Evolutionary conservation across 1,140 invertebrate species (phyloP), one percentile per base, ranked within the genome.

Genomic region (Aphis gossypii): DNA sequence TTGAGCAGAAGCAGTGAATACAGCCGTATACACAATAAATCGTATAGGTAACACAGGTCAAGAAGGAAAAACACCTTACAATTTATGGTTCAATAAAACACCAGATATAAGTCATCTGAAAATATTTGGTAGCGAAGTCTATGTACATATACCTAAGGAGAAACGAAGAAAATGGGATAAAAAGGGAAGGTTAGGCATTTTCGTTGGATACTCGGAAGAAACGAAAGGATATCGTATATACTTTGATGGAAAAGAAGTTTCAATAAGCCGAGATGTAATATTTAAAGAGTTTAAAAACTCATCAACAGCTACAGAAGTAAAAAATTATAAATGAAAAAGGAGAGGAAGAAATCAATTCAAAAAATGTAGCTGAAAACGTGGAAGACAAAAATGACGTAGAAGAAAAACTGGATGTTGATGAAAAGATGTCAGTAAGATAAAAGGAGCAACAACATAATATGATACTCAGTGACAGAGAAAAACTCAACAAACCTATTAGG

Each of bases 51-150:
- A 56, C 30, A 44, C 90, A 30, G 54, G 9, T 76, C 87, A 60
- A 60, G 51, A 88, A 54, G 41, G n/a, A 35, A 46, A 46, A 46
- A 46, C 46, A 11, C 46, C 46, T 46, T 46, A 46, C 5, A 4
- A 46, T 4, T 46, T 46, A 46, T 46, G 4, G 46, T 46, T 46
- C 46, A 46, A 46, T 46, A 46, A 46, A 46, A 94, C 94, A 84
- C 94, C 94, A 41, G 93, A 95, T 94, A 87, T 96, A 3, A 94
- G 93, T 35, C 94, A 96, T 94, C 92, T 96, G 23, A 94, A 94
- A 94, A 94, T 95, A 23, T 96, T 96, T 95, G 95, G 95, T 25
- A 95, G 95, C 86, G 91, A 94, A 92, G 95, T 94, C 56, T 84
- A 84, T 44, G 38, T 21, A 25, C 41, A 46, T 95, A 94, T 94